Percentiles rank a stretch among this genome's conserved stretches.
Evolutionary conservation across 1,140 invertebrate species (phyloP).

Genomic region (Papilio helenus): DNA sequence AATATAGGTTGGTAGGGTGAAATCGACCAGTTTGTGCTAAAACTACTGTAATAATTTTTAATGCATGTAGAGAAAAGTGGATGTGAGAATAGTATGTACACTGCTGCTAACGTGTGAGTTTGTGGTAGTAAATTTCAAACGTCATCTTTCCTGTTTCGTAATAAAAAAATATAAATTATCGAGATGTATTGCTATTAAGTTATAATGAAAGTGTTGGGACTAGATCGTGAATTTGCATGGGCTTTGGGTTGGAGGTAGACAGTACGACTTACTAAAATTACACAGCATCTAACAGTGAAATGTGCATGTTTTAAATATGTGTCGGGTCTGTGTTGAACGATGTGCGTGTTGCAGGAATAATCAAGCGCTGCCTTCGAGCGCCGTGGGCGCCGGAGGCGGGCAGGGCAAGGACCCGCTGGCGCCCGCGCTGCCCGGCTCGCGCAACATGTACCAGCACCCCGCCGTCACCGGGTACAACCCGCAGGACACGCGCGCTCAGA

Average conservation of each 20-base stretch:
- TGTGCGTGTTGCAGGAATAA: conserved; percentile 67
- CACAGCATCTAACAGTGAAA: conserved; percentile 2
- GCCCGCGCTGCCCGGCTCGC: conserved; percentile 66
- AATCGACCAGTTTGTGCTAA: background rate
- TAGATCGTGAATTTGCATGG: background rate
- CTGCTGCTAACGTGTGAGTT: background rate
- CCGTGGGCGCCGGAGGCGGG: conserved; percentile 62
- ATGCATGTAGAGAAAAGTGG: background rate
- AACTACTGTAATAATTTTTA: background rate
- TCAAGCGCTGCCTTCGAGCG: conserved; percentile 67
- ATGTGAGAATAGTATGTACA: background rate
- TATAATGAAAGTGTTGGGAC: background rate
- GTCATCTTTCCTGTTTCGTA: background rate
- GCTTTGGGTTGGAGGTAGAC: conserved; percentile 12
- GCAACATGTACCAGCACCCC: conserved; percentile 75
- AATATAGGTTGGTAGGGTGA: background rate
- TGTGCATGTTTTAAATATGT: conserved; percentile 9
- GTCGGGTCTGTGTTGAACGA: background rate
- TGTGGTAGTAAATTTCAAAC: background rate
- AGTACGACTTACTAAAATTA: conserved; percentile 1
- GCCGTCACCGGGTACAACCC: conserved; percentile 76
- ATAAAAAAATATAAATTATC: background rate
- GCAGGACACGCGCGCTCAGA: conserved; percentile 69
- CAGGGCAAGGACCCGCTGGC: conserved; percentile 78
- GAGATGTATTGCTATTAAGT: background rate